Evolutionary conservation across 2,113 vertebrate species (phyloP).

Genomic region (Vidua chalybeata): DNA sequence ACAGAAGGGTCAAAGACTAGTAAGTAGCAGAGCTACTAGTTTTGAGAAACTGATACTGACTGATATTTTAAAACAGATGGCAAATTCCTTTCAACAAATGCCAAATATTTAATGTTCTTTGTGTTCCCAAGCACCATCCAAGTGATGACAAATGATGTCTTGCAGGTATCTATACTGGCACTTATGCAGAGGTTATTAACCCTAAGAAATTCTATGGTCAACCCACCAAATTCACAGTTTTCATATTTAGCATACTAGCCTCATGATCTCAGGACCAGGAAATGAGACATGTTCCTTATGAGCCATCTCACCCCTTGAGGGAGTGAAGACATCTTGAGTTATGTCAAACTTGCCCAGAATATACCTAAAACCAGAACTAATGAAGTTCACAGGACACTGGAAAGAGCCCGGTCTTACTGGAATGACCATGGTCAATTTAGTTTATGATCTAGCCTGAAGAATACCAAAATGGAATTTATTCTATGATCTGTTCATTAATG

Average conservation of each 20-base stretch:
- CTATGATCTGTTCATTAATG: not conserved
- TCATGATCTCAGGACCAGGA: not conserved
- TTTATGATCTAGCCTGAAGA: not conserved
- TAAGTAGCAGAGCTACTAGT: not conserved
- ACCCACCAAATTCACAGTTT: not conserved
- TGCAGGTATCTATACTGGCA: not conserved
- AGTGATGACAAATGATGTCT: not conserved
- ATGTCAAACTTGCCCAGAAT: not conserved
- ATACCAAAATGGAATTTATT: not conserved
- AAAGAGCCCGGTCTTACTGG: not conserved
- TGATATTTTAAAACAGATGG: not conserved
- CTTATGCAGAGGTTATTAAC: not conserved
- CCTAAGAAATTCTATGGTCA: not conserved
- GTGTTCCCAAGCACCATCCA: not conserved
- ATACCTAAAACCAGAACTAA: not conserved
- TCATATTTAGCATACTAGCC: not conserved
- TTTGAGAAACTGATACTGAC: not conserved
- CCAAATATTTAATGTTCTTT: not conserved
- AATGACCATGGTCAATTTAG: not conserved
- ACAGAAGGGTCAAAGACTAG: not conserved
- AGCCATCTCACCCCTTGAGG: not conserved
- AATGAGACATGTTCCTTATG: not conserved
- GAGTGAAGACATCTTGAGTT: not conserved
- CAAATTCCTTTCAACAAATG: not conserved
- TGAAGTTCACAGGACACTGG: not conserved